These are phyloP conservation scores for Osmerus mordax DNA, from an alignment of 2,113 vertebrate genomes.

Conservation along the genomic window DNA sequence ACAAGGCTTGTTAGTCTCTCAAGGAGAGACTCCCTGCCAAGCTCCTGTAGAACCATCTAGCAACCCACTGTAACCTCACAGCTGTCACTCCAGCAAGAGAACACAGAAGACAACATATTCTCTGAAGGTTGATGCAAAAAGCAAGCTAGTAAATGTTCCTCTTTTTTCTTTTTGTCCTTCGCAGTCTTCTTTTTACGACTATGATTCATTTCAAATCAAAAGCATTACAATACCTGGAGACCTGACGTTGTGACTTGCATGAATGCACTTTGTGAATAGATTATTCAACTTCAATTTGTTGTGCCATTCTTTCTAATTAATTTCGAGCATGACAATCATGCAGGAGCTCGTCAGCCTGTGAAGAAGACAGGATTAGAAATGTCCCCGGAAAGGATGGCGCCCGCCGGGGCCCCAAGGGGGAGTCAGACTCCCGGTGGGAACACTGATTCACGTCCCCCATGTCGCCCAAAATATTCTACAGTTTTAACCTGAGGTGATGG, in stretches of 20 bases:
- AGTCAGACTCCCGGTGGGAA: slow-evolving; percentile 20
- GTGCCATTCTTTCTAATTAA: slow-evolving; percentile 52
- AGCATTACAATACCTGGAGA: slow-evolving; percentile 2
- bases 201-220: neutral
- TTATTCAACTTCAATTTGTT: slow-evolving; percentile 53
- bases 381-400: slow-evolving; percentile 23
- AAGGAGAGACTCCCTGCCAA: no score
- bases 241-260: slow-evolving; percentile 30
- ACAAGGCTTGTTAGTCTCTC: no score
- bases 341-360: slow-evolving; percentile 45
- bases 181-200: neutral
- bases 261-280: slow-evolving; percentile 39
- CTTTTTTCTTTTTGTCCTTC: no score
- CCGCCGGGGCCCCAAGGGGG: neutral
- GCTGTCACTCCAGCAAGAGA: no score
- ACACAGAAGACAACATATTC: no score
- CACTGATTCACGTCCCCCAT: slow-evolving; percentile 21
- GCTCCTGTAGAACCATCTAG: no score
- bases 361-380: slow-evolving; percentile 48
- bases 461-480: no score
- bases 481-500: neutral
- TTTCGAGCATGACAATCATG: slow-evolving; percentile 43
- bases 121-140: no score
- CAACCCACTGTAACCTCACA: no score
- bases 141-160: neutral